Evolutionary conservation across 2,888 invertebrate genomes (phyloP), one percentile per base, ranked within the genome.

Genomic region (Diabrotica balteata): DNA sequence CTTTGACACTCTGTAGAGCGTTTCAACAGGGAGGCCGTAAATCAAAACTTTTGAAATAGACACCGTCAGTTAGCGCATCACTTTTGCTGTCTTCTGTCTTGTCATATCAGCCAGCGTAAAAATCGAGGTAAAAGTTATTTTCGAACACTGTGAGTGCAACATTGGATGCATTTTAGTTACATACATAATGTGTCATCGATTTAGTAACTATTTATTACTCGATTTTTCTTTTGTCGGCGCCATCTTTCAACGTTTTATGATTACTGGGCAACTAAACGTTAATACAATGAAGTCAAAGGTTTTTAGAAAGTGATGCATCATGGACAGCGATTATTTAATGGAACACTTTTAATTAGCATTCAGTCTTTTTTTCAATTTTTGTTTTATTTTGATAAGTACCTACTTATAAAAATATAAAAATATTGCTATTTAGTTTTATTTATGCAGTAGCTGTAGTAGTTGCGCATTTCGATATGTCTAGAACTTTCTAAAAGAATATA

Each of bases 51-150:
- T 64, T 59, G 68, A 70, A 72, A 72, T 67, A 66, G 60, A 65
- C 51, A 49, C 70, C 68, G 72, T 72, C 70, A 64, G 70, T 70
- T 65, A 60, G 60, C 69, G 70, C 72, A 73, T 73, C 73, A 70
- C 64, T 73, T 73, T 71, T 66, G 72, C 72, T 70, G 75, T 73
- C 75, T 69, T 65, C 68, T 71, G 75, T 73, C 75, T 69, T 71
- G 72, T 72, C 73, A 72, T 68, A 69, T 66, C 68, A 70, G 63
- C 68, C 47, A 63, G 67, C 65, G 53, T 67, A 73, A 74, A 74
- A 74, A 74, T 70, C 51, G 62, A 59, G 53, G 45, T 47, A 47
- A 47, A 58, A 53, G 61, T 64, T 64, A 64, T 64, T 64, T 64
- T 64, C 46, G 68, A 67, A 67, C 55, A 62, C 68, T 70, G 59